Conservation (phyloP, 2,113 vertebrate genomes). For the Stercorarius parasiticus region DNA sequence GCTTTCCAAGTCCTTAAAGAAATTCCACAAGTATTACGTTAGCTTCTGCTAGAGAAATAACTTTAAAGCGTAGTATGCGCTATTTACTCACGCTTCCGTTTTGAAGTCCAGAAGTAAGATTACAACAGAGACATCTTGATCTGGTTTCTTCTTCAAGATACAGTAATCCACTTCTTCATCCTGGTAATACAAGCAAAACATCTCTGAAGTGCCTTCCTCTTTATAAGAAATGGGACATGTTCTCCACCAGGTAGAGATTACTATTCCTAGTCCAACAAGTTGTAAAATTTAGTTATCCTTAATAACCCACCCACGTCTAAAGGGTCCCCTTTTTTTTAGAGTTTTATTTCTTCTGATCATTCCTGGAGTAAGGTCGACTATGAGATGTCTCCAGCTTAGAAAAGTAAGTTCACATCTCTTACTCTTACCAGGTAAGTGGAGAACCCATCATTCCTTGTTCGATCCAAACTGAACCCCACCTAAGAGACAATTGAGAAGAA, state of each 20-base stretch:
- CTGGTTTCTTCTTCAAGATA: conserved; percentile 75
- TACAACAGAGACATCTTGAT: conserved; percentile 70
- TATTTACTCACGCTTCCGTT: conserved; percentile 71
- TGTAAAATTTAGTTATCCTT: background rate
- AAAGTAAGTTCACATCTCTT: background rate
- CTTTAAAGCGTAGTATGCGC: rapidly evolving
- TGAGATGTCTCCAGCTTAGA: background rate
- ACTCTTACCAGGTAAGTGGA: conserved; percentile 83
- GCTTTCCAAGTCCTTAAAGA: background rate
- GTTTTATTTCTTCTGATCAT: background rate
- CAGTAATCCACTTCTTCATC: conserved; percentile 84
- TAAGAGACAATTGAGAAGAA: conserved; percentile 24
- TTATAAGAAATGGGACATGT: background rate
- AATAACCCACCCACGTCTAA: background rate
- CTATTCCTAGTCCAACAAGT: background rate
- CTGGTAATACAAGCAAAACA: conserved; percentile 52
- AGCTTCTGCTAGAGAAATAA: background rate
- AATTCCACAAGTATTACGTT: background rate
- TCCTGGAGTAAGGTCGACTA: background rate
- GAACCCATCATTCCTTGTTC: conserved; percentile 85
- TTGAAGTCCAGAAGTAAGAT: conserved; percentile 78
- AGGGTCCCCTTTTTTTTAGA: rapidly evolving
- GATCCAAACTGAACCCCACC: conserved; percentile 85
- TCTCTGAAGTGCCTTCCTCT: background rate
- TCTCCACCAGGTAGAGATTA: rapidly evolving